Evolutionary conservation across 2,888 invertebrate species (phyloP), one percentile per base, ranked within the genome.

Genomic region (Homarus gammarus): DNA sequence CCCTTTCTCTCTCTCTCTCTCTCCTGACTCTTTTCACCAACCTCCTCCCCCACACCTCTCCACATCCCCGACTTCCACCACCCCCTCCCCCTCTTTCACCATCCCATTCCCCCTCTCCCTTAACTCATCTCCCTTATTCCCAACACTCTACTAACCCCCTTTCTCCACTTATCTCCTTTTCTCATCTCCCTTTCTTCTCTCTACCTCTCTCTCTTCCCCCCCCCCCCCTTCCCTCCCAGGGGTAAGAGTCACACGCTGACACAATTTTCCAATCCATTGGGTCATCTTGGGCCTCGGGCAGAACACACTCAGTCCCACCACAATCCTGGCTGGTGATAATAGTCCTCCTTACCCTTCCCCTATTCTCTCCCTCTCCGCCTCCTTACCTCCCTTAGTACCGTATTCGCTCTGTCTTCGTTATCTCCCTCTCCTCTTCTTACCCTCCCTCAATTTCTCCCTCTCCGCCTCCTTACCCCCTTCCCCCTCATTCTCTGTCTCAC

Each of bases 241-340:
- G n/a, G n/a, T n/a, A n/a, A n/a, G n/a, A 27, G 12, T 31, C 75
- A 22, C 44, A 5, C 64, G 64, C 82, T 38, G 33, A 70, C 82
- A 82, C 70, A 82, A 82, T 82, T 82, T 82, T 82, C 70, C 64
- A 68, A 82, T 82, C 82, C 82, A 82, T 49, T 82, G 82, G 68
- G 22, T 70, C 70, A 82, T 82, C 82, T 82, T 68, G 44, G 70
- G n/a, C 40, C 70, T 38, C 44, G 27, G 82, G 44, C n/a, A 56
- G n/a, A 36, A 18, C 70, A 64, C 36, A n/a, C 36, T 38, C 81
- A 44, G n/a, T 40, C 8, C 44, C 40, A 70, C 36, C n/a, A 78
- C 77, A 78, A 5, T 78, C 49, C 10, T 51, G 51, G 31, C 33
- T 27, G 51, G 40, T 78, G 77, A 51, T 51, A 51, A 51, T 78